A percentile compares a stretch with the other conserved stretches of the same genome.
Evolutionary conservation across 1,140 invertebrate species (phyloP).

Genomic region (Eufriesea mexicana): DNA sequence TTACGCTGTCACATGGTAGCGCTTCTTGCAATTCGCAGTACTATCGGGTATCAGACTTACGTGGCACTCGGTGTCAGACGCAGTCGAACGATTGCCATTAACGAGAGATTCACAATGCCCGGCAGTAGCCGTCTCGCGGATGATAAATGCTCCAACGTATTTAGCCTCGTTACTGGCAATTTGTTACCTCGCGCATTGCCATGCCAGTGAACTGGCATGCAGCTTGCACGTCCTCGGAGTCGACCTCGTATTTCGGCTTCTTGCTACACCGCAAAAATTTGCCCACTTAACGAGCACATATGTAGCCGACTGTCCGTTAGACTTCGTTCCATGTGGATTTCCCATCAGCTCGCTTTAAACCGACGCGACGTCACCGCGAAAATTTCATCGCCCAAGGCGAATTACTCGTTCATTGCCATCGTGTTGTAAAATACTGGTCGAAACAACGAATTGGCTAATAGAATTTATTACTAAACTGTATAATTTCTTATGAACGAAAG

Average conservation of each 20-base stretch:
- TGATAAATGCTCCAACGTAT: slow-evolving; percentile 71
- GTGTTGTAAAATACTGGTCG: too few relatives aligned
- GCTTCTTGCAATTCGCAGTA: background rate
- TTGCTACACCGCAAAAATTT: slow-evolving; percentile 37
- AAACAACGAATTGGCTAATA: too few relatives aligned
- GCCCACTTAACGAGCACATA: background rate
- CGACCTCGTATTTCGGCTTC: slow-evolving; percentile 4
- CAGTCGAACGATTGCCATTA: slow-evolving; percentile 62
- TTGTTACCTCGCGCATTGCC: slow-evolving; percentile 64
- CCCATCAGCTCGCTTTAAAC: background rate
- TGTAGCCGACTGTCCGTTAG: background rate
- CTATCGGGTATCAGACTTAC: background rate
- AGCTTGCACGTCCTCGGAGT: background rate
- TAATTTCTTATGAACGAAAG: too few relatives aligned
- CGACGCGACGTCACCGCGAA: too few relatives aligned
- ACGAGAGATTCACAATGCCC: slow-evolving; percentile 58
- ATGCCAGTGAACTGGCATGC: slow-evolving; percentile 4
- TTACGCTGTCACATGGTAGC: background rate
- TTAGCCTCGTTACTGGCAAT: slow-evolving; percentile 72
- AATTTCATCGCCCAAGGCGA: background rate
- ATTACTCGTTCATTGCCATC: background rate
- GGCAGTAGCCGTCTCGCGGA: slow-evolving; percentile 51
- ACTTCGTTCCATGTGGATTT: background rate
- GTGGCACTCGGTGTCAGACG: slow-evolving; percentile 4
- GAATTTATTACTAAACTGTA: too few relatives aligned